A percentile compares a stretch with the other conserved stretches of the same genome.
Evolutionary conservation across 1,140 invertebrate genomes (phyloP).

Genomic region (Maconellicoccus hirsutus): DNA sequence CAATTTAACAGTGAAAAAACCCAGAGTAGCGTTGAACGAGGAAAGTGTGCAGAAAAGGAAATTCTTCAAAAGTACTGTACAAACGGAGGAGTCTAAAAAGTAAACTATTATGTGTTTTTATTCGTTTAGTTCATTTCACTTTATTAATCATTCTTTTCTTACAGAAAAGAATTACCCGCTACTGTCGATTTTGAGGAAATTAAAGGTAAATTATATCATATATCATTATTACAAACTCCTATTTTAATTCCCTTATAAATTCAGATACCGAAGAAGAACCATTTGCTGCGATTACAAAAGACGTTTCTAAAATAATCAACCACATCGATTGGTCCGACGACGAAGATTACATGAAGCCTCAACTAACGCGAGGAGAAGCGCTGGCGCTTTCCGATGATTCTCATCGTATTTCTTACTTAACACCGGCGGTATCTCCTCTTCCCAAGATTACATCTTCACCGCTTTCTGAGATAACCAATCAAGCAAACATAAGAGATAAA

Average conservation of each 20-base stretch:
- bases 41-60: background rate
- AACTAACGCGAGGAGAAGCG: background rate
- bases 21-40: background rate
- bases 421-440: background rate
- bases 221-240: background rate
- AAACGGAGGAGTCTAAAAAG: background rate
- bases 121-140: background rate
- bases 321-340: conserved; percentile 1
- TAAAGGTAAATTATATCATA: background rate
- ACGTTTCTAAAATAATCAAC: background rate
- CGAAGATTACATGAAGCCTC: background rate
- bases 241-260: background rate
- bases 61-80: background rate
- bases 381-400: background rate
- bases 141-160: background rate
- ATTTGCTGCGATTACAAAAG: background rate
- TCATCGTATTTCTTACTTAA: background rate
- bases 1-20: background rate
- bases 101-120: background rate
- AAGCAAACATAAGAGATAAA: background rate
- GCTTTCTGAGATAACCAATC: too few species aligned
- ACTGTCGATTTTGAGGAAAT: background rate
- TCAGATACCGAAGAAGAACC: conserved; percentile 1
- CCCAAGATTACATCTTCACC: background rate
- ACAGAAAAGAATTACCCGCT: background rate